Base-by-base conservation (phyloP, 2,888 invertebrate genomes). In the Torymus texanus region DNA sequence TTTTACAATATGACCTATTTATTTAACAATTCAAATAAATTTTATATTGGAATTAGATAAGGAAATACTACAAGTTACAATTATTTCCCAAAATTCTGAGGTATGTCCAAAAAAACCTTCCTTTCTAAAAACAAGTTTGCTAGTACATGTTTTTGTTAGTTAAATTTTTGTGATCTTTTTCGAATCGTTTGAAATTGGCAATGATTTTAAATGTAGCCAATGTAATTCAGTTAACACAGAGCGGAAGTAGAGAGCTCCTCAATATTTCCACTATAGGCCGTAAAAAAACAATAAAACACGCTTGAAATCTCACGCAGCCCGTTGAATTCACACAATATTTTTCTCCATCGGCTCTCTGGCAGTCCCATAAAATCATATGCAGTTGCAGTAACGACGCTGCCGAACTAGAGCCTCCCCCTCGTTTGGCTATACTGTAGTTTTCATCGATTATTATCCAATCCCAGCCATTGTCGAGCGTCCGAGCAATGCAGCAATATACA, bases 211-310 rank as follows among this genome's bases (percentile, higher is more conserved):
- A 77, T 41, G 1, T 41, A 77, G 66, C 12, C 5, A 51, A 41
- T 21, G n/a, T 12, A 24, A 58, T 29, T 70, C 21, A 72, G 59
- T 72, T 72, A 71, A 18, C 65, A 41, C n/a, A 68, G 18, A 78
- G 2, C 72, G 59, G 59, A 71, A 61, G 67, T n/a, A 61, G 41
- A 56, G 75, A 14, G 14, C 21, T 21, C 50, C 21, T 51, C 24
- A 68, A 56, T 68, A 72, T 21, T 14, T 24, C 29, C 16, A 11
- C 4, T n/a, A 53, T 50, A 12, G n/a, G 14, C 12, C 41, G 53
- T 65, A 62, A 73, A 62, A 67, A 55, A 70, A 56, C 58, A 78
- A 78, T 78, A 74, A 74, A 78, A 18, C 51, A 74, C 63, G 78
- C 73, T 67, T 56, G 62, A 68, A 55, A 16, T 66, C 14, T 50